A percentile compares a stretch with the other conserved stretches of the same genome.
phyloP scores from a whole-genome alignment of 2,888 invertebrate genomes.

The Cheilosia urbana region DNA sequence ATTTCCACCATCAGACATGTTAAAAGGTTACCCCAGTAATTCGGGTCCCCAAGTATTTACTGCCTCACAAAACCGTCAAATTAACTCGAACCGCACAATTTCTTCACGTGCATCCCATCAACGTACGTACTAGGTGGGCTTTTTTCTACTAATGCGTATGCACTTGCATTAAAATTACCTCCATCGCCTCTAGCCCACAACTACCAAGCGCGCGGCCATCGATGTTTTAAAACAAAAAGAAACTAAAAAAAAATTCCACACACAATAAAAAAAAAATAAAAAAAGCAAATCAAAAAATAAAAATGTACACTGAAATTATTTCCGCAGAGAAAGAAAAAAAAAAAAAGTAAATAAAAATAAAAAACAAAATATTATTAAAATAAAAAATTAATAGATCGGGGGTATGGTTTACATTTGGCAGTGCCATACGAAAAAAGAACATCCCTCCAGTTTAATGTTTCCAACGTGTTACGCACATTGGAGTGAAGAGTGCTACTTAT shows the following conservation, averaged over 20 bases:
- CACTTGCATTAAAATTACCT: constrained; percentile 72
- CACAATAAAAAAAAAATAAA: constrained; percentile 44
- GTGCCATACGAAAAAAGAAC: constrained; percentile 71
- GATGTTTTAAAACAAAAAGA: constrained; percentile 72
- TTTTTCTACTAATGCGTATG: constrained; percentile 72
- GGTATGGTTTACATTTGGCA: constrained; percentile 74
- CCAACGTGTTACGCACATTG: constrained; percentile 71
- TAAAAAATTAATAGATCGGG: constrained; percentile 74
- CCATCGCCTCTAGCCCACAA: constrained; percentile 36
- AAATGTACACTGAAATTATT: constrained; percentile 73
- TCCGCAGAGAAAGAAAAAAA: constrained; percentile 64
- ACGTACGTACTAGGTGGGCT: constrained; percentile 37
- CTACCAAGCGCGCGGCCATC: constrained; percentile 65
- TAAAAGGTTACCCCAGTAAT: no score
- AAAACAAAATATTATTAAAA: constrained; percentile 65
- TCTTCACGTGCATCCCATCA: constrained; percentile 52
- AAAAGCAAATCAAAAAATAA: constrained; percentile 47
- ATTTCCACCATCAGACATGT: no score
- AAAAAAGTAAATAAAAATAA: constrained; percentile 21
- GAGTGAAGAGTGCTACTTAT: constrained; percentile 68
- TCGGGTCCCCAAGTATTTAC: no score
- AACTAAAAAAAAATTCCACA: constrained; percentile 52
- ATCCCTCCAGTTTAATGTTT: constrained; percentile 64
- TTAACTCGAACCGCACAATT: not conserved
- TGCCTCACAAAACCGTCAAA: no score